A percentile compares a stretch with the other conserved stretches of the same genome.
Evolutionary conservation across 2,797 vertebrate genomes (phyloP).

Genomic region (Manis pentadactyla): DNA sequence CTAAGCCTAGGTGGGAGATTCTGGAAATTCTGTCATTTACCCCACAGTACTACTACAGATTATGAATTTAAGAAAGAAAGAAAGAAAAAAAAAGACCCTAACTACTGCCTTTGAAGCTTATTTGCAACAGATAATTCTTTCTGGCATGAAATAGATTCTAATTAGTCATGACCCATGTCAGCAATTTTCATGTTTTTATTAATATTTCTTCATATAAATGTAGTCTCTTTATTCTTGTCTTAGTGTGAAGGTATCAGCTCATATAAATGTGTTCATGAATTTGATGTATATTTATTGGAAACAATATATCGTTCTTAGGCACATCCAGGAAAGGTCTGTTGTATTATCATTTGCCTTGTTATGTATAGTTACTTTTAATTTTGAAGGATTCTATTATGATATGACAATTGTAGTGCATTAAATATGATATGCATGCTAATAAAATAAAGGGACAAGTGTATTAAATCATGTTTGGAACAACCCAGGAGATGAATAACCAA

Average conservation of each 20-base stretch:
- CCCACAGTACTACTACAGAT: neutral
- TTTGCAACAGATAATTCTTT: conserved; percentile 14
- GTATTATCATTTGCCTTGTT: neutral
- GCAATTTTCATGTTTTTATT: neutral
- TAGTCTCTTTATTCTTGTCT: neutral
- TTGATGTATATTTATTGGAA: neutral
- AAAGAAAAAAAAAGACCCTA: too few relatives aligned
- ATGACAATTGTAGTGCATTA: neutral
- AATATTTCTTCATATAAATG: neutral
- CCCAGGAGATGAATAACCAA: neutral
- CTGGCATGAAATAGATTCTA: neutral
- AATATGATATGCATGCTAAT: conserved; percentile 22
- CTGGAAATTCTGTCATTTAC: too few relatives aligned
- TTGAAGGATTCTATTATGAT: neutral
- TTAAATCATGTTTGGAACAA: neutral
- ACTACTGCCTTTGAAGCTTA: neutral
- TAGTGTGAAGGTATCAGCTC: neutral
- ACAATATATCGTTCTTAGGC: neutral
- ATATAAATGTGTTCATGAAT: conserved; percentile 17
- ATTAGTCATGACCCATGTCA: neutral
- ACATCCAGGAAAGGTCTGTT: neutral
- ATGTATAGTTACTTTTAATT: neutral
- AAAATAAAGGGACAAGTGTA: neutral
- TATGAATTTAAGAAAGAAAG: neutral
- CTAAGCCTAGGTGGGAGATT: too few relatives aligned